Conservation (phyloP, 2,797 vertebrate species). For the Linurgus olivaceus region DNA sequence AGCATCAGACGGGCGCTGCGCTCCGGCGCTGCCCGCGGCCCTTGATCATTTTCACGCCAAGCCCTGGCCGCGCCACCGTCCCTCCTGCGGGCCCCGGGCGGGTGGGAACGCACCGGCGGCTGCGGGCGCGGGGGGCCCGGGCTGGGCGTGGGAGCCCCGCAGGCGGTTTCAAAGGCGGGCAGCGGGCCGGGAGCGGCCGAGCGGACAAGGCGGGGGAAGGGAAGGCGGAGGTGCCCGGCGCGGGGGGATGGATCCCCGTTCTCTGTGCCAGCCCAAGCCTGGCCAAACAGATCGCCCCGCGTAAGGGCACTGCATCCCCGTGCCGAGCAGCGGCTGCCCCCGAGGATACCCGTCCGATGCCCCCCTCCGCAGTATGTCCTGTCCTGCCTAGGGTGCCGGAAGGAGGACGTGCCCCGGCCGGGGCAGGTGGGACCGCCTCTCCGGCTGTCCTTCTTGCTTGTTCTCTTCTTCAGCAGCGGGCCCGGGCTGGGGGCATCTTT, state of each 20-base stretch:
- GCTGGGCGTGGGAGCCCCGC: neutral
- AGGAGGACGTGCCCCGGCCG: too few species aligned
- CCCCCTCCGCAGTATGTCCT: neutral
- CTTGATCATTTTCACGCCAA: constrained; percentile 63
- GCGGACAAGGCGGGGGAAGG: neutral
- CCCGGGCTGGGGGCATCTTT: neutral
- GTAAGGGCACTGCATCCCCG: neutral
- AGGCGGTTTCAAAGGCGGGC: neutral
- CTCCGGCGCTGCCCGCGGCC: constrained; percentile 44
- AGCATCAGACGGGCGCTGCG: constrained; percentile 57
- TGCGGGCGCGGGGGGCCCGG: neutral
- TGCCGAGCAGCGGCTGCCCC: neutral
- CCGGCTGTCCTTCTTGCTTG: neutral
- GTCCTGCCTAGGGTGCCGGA: neutral
- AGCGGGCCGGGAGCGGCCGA: neutral
- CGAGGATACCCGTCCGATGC: neutral
- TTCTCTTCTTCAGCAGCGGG: neutral
- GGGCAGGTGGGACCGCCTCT: neutral
- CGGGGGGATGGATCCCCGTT: neutral
- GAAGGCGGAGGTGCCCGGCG: neutral
- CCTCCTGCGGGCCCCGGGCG: constrained; percentile 69
- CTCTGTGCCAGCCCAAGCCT: neutral
- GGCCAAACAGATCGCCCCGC: neutral
- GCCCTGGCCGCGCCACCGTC: constrained; percentile 33
- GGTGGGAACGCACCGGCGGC: neutral